Base-by-base conservation (phyloP, 2,113 vertebrate genomes). In the Catharus bicknelli region DNA sequence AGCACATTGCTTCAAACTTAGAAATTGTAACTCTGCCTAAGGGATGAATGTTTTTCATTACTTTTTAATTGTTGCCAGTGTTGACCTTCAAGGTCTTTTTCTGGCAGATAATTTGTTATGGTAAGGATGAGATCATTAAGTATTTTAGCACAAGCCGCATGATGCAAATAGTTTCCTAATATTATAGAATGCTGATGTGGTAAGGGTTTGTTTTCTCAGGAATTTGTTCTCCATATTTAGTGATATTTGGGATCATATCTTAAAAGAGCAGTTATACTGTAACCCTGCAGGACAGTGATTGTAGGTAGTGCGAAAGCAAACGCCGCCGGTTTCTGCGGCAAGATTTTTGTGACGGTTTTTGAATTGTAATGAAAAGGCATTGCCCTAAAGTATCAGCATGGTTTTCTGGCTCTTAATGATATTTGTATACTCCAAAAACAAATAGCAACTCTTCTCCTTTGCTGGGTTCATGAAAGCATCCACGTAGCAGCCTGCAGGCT, bases 1-100 rank as follows among this genome's bases (percentile, higher is more conserved):
- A 98, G 97, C 89, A 90, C 96, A 95, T 90, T 95, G 96, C 97
- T 96, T 96, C 96, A 92, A 96, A 97, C 97, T 96, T 95, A 97
- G 97, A 95, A 97, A 97, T 96, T 94, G 95, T 96, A 96, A 94
- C 94, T 96, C 96, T 97, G 97, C 97, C 96, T 95, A 97, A 95
- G 94, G 97, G 97, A 97, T 98, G 97, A 97, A 97, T 97, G 97
- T 97, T 98, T 98, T 98, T 97, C 97, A 98, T 98, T 98, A 97
- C 94, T 97, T 97, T 97, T 98, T 98, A 98, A 98, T 97, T 98
- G 97, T 98, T 98, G 96, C 96, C 96, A 96, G 91, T 86, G 82
- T 97, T 97, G 97, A 98, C 97, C 98, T 98, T 98, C 97, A 97
- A 97, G 95, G 95, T 97, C 96, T 96, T 97, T 96, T 96, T 95